Percentiles rank a stretch among this genome's conserved stretches.
phyloP scores from a whole-genome alignment of 2,113 vertebrate genomes.

The Chloebia gouldiae region DNA sequence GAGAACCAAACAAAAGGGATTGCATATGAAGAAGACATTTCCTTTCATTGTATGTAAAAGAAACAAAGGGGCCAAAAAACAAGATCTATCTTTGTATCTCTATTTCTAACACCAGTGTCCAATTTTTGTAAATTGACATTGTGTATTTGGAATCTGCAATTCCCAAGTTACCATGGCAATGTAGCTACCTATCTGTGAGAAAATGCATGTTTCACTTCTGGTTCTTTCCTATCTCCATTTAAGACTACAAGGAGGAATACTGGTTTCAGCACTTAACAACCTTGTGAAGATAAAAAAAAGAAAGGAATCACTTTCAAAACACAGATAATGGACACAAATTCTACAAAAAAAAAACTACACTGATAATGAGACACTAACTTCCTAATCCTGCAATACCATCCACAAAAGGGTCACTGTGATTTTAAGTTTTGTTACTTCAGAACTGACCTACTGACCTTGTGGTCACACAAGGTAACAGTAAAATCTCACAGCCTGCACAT shows the following conservation, averaged over 20 bases:
- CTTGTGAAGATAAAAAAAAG: not conserved
- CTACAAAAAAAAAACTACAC: not conserved
- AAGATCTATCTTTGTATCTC: not conserved
- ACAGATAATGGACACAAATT: not conserved
- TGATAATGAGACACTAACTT: not conserved
- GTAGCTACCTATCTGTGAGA: slow-evolving; percentile 7
- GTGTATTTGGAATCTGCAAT: not conserved
- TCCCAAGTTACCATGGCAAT: slow-evolving; percentile 35
- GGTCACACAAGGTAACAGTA: not conserved
- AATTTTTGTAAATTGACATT: not conserved
- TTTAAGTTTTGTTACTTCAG: not conserved
- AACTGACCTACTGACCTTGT: not conserved
- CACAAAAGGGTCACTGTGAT: not conserved
- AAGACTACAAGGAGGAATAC: not conserved
- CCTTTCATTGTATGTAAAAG: not conserved
- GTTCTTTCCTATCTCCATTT: not conserved
- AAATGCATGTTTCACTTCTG: not conserved
- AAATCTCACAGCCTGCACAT: not conserved
- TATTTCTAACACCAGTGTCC: not conserved
- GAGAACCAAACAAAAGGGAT: not conserved
- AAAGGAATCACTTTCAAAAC: not conserved
- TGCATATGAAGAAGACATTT: not conserved
- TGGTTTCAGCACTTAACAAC: not conserved
- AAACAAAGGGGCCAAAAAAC: not conserved
- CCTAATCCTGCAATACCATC: not conserved